Conservation (phyloP, 2,113 vertebrate genomes). For the Microtus oregoni region DNA sequence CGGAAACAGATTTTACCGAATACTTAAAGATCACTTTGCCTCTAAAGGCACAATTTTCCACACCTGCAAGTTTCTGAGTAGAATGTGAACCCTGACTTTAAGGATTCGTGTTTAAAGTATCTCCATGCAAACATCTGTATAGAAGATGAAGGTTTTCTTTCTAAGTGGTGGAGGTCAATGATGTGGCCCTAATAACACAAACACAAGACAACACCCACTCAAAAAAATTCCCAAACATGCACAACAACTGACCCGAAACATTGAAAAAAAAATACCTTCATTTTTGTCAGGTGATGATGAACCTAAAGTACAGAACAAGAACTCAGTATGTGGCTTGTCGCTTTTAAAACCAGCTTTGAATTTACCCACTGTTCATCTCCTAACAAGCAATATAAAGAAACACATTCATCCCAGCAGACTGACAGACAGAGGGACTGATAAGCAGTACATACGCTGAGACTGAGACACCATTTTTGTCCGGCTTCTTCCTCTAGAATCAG, state of each 20-base stretch:
- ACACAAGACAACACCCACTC: conserved; percentile 88
- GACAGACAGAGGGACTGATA: conserved; percentile 30
- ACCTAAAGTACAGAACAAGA: conserved; percentile 95
- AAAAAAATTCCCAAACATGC: conserved; percentile 87
- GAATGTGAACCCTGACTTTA: conserved; percentile 58
- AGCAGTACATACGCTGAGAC: conserved; percentile 95
- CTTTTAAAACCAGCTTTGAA: conserved; percentile 79
- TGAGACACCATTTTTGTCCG: conserved; percentile 97
- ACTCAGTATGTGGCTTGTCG: conserved; percentile 86
- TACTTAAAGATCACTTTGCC: conserved; percentile 32
- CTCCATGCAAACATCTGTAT: conserved; percentile 76
- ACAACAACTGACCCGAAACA: conserved; percentile 89
- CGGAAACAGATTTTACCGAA: conserved; percentile 44
- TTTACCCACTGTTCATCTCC: conserved; percentile 84
- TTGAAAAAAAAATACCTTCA: conserved; percentile 95
- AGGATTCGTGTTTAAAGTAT: conserved; percentile 68
- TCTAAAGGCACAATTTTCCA: conserved; percentile 73
- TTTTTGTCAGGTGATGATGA: conserved; percentile 98
- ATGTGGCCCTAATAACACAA: conserved; percentile 80
- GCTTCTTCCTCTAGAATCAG: conserved; percentile 95
- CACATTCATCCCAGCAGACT: conserved; percentile 63
- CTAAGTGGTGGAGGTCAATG: conserved; percentile 75
- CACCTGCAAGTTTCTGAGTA: conserved; percentile 71
- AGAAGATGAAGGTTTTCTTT: conserved; percentile 68
- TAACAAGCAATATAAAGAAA: conserved; percentile 59